A percentile compares a stretch with the other conserved stretches of the same genome.
Evolutionary conservation across 2,797 vertebrate genomes (phyloP).

Genomic region (Anableps anableps): DNA sequence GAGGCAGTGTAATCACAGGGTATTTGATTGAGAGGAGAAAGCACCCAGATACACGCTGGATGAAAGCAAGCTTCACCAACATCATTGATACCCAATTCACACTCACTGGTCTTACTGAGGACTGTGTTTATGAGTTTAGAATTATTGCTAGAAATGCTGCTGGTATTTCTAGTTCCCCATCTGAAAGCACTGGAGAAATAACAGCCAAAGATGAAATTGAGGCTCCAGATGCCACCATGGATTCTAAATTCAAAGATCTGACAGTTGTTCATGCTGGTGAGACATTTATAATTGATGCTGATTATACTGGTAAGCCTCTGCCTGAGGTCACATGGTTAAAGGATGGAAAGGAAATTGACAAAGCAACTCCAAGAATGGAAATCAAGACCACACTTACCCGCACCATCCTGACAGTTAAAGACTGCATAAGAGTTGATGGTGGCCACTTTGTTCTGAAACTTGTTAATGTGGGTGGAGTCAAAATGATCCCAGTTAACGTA

Average conservation of each 20-base stretch:
- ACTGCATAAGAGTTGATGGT: conserved; percentile 91
- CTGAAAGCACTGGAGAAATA: conserved; percentile 93
- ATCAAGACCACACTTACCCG: conserved; percentile 91
- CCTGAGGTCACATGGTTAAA: conserved; percentile 93
- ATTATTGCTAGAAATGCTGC: conserved; percentile 95
- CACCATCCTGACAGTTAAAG: conserved; percentile 86
- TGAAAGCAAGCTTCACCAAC: conserved; percentile 98
- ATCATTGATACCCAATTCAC: conserved; percentile 93
- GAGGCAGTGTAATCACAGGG: conserved; percentile 94
- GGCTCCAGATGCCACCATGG: conserved; percentile 89
- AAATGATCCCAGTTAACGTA: conserved; percentile 91
- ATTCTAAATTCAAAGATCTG: conserved; percentile 90
- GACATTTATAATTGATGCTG: conserved; percentile 93
- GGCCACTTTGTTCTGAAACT: conserved; percentile 93
- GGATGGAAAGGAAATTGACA: conserved; percentile 90
- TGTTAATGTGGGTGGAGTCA: conserved; percentile 92
- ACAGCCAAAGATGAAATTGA: conserved; percentile 95
- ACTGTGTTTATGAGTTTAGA: conserved; percentile 94
- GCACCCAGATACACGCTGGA: conserved; percentile 95
- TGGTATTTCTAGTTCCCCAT: conserved; percentile 90
- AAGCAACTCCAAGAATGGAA: conserved; percentile 85
- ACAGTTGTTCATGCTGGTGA: conserved; percentile 89
- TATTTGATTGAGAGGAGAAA: conserved; percentile 94
- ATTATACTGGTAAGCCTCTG: conserved; percentile 92
- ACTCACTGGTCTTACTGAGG: conserved; percentile 89